Conservation (phyloP, 2,113 vertebrate genomes). For the Corythaeola cristata region DNA sequence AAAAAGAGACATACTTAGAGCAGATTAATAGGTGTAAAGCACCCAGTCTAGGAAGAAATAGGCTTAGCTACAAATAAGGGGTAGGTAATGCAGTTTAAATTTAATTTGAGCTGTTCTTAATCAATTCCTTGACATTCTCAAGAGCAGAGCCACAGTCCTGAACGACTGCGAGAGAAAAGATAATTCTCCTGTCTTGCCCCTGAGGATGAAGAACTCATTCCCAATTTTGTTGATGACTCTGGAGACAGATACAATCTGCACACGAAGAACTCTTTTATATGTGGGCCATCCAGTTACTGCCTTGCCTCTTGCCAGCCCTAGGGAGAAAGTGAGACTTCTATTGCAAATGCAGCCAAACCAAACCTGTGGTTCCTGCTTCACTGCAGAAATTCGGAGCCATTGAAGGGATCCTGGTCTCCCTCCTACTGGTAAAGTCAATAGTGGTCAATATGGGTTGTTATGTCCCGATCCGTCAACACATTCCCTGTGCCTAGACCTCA, state of each 20-base stretch:
- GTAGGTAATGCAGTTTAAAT: neutral
- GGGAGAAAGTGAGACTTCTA: neutral
- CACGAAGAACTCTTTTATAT: neutral
- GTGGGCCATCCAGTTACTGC: neutral
- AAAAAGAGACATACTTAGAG: neutral
- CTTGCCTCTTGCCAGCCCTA: neutral
- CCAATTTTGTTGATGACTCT: neutral
- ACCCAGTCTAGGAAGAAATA: neutral
- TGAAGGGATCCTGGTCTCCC: neutral
- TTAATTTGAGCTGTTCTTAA: neutral
- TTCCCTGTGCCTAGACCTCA: neutral
- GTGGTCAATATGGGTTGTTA: neutral
- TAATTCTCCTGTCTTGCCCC: neutral
- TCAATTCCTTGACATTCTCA: neutral
- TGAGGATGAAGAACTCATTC: neutral
- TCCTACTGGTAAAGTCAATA: neutral
- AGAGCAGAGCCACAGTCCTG: neutral
- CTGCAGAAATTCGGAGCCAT: neutral
- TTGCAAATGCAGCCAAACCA: neutral
- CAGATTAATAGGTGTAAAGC: neutral
- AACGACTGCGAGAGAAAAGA: neutral
- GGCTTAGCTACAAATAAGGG: neutral
- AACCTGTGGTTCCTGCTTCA: conserved; percentile 7
- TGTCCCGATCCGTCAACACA: neutral
- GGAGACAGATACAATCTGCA: neutral